A percentile compares a stretch with the other conserved stretches of the same genome.
Conservation (phyloP, 2,113 vertebrate species). For the Pelusios castaneus region DNA sequence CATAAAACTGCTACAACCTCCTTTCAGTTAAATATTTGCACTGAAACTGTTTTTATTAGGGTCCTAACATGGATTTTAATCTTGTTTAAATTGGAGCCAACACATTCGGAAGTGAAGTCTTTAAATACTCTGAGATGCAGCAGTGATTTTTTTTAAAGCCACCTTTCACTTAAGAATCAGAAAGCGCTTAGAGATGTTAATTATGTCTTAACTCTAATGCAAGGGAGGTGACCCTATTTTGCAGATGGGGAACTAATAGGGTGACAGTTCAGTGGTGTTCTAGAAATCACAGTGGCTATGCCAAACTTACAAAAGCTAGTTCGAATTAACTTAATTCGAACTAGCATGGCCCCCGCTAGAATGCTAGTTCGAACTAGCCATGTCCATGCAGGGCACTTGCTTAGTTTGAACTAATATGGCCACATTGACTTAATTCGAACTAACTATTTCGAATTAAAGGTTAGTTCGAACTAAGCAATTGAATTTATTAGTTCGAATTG, state of each 20-base stretch:
- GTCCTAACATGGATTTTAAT: background rate
- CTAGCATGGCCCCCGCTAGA: too few relatives aligned
- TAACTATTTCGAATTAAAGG: too few relatives aligned
- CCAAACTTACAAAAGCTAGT: too few relatives aligned
- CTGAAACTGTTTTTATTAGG: background rate
- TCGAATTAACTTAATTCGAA: too few relatives aligned
- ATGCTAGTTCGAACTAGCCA: too few relatives aligned
- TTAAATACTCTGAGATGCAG: background rate
- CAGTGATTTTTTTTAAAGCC: fast-evolving
- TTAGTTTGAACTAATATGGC: too few relatives aligned
- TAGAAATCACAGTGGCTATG: background rate
- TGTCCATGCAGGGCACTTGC: too few relatives aligned
- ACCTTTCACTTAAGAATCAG: background rate
- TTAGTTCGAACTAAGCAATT: too few relatives aligned
- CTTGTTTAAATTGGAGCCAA: background rate
- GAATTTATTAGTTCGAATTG: too few relatives aligned
- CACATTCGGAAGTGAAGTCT: background rate
- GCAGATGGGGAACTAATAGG: background rate
- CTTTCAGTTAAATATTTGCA: background rate
- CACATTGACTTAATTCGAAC: too few relatives aligned
- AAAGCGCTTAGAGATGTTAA: background rate
- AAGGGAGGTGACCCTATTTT: background rate
- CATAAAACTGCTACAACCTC: background rate
- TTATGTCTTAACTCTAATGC: background rate
- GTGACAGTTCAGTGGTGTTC: background rate